Conservation (phyloP, 2,113 vertebrate genomes). For the Poeciliopsis occidentalis region DNA sequence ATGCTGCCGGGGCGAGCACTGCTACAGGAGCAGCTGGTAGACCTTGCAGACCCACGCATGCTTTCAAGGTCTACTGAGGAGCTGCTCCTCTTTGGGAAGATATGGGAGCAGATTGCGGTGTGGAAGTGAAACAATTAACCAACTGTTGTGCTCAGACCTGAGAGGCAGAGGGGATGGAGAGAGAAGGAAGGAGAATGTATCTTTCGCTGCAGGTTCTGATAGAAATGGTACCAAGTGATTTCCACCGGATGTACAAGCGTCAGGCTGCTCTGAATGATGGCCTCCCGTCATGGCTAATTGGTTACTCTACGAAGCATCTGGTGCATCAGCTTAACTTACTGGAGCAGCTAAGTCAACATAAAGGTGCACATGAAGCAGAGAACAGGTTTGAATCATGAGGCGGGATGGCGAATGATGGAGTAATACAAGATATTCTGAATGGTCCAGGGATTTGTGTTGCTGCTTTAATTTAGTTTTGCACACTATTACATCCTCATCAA, state of each 20-base stretch:
- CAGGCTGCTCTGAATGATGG: neutral
- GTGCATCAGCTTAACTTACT: neutral
- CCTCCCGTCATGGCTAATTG: neutral
- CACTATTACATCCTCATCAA: too few species aligned
- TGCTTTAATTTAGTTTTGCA: too few species aligned
- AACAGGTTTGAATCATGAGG: neutral
- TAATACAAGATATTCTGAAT: neutral
- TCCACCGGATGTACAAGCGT: neutral
- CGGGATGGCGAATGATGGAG: neutral
- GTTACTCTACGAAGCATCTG: neutral
- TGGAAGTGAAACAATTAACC: slow-evolving; percentile 44
- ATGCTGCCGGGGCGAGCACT: slow-evolving; percentile 9
- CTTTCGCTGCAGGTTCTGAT: slow-evolving; percentile 2
- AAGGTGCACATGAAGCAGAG: neutral
- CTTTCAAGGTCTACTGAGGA: slow-evolving; percentile 61
- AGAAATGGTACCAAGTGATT: neutral
- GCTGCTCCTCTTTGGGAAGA: slow-evolving; percentile 42
- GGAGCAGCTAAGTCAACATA: neutral
- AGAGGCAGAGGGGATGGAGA: neutral
- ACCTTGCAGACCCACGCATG: slow-evolving; percentile 49
- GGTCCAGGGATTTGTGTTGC: neutral
- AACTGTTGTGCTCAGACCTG: slow-evolving; percentile 27
- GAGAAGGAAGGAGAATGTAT: neutral
- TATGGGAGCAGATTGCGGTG: slow-evolving; percentile 32
- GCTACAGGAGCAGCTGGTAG: slow-evolving; percentile 61